Evolutionary conservation across 2,797 vertebrate genomes (phyloP), one percentile per base, ranked within the genome.

Genomic region (Chelidonichthys spinosus): DNA sequence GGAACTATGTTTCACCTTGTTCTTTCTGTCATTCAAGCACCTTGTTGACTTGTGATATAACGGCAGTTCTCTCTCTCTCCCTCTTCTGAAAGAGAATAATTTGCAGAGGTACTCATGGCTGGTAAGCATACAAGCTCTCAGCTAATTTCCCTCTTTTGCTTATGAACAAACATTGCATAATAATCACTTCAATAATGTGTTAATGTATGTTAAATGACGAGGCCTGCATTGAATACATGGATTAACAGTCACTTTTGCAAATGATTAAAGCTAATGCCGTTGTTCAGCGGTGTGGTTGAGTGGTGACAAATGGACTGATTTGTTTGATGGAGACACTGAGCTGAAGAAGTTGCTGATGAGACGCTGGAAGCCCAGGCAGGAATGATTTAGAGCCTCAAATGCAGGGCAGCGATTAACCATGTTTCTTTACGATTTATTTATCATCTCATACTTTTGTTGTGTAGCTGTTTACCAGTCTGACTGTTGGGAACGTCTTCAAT

Each of bases 281-380:
- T 80, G 78, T 79, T 83, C 73, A 76, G 67, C 13, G 46, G 58
- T 50, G 44, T 77, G 79, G 56, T 58, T 86, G 59, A 83, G 65
- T 69, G 10, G 60, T 74, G 79, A 79, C 69, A 85, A 78, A 82
- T 61, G 78, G 82, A 82, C 69, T 73, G 69, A 74, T 76, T 72
- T 47, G 50, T 74, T 5, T 56, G 70, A 83, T 54, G 72, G 79
- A 71, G 64, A 85, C 14, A 11, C 44, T 32, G 50, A 40, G 37
- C 18, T 63, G 62, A 54, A 67, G 63, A 82, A 73, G 72, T 79
- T 79, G 68, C 66, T 61, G 77, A 85, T 81, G 82, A 81, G 58
- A 81, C 72, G 49, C 50, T 74, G 64, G 58, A 63, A 72, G 59
- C 70, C 64, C 11, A 13, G 55, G 39, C 63, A 71, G 37, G 35